Conservation (phyloP, 37 sponge, comb jelly and placozoan species). For the Chondrilla cf. caribensis region DNA sequence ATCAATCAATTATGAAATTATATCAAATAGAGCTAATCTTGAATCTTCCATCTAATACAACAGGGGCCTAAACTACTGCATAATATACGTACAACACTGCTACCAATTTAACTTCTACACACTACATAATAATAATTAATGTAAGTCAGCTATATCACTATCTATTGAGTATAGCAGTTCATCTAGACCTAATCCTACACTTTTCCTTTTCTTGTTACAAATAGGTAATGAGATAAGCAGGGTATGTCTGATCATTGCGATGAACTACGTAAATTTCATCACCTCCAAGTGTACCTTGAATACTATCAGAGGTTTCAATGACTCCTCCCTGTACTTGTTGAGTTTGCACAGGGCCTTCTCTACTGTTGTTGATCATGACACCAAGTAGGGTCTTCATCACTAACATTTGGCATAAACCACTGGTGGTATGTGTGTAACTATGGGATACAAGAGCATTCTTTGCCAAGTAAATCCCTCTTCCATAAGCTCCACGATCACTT, state of each 20-base stretch:
- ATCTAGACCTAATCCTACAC: no score
- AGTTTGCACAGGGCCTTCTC: no score
- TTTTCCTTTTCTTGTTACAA: no score
- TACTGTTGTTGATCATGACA: neutral
- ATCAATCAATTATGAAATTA: no score
- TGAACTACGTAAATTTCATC: constrained; percentile 5
- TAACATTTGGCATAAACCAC: neutral
- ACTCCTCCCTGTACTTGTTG: neutral
- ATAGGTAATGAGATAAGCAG: constrained; percentile 18
- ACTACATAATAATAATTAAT: no score
- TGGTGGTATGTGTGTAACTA: neutral
- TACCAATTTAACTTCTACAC: no score
- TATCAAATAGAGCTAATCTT: no score
- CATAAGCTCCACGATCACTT: constrained; percentile 7
- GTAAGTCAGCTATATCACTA: no score
- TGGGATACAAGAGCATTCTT: constrained; percentile 7
- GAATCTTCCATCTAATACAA: no score
- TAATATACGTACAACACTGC: no score
- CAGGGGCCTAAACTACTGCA: no score
- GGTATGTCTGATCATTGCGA: constrained; percentile 18
- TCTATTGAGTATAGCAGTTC: no score
- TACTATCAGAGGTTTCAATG: neutral
- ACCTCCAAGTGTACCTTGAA: neutral
- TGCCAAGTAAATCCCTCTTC: constrained; percentile 14
- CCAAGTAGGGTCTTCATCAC: neutral